Percentiles rank a stretch among this genome's conserved stretches.
These are phyloP conservation scores for Helicoverpa zea DNA, from an alignment of 1,140 invertebrate genomes.

Conservation along the genomic window DNA sequence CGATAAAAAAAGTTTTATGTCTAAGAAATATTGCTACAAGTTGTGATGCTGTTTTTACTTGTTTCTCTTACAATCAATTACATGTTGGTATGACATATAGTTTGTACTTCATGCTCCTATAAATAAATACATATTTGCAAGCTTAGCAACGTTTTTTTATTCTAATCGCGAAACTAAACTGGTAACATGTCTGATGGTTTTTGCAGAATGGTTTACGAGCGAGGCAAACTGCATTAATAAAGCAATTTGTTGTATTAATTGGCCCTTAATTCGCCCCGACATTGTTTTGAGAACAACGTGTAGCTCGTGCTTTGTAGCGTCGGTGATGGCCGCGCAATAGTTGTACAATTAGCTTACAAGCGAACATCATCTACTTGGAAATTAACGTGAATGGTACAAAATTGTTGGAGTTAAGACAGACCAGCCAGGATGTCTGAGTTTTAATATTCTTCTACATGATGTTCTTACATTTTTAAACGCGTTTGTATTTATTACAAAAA, in stretches of 20 bases:
- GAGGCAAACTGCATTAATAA: conserved; percentile 72
- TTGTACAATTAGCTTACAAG: conserved; percentile 19
- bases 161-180: conserved; percentile 52
- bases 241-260: conserved; percentile 80
- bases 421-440: no score
- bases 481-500: no score
- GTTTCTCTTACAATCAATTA: conserved; percentile 21
- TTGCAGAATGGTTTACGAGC: conserved; percentile 62
- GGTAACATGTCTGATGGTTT: not conserved
- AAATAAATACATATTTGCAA: conserved; percentile 4
- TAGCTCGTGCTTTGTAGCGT: conserved; percentile 69
- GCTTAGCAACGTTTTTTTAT: conserved; percentile 18
- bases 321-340: conserved; percentile 4
- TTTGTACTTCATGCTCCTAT: not conserved
- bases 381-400: conserved; percentile 16
- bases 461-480: no score
- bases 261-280: conserved; percentile 71
- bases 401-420: not conserved
- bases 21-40: not conserved
- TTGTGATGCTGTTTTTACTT: not conserved
- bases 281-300: conserved; percentile 61
- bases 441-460: no score
- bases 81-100: conserved; percentile 12
- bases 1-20: conserved; percentile 30
- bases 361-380: not conserved